Base-by-base conservation (phyloP, 2,113 vertebrate species). In the Vulpes ferrilata region DNA sequence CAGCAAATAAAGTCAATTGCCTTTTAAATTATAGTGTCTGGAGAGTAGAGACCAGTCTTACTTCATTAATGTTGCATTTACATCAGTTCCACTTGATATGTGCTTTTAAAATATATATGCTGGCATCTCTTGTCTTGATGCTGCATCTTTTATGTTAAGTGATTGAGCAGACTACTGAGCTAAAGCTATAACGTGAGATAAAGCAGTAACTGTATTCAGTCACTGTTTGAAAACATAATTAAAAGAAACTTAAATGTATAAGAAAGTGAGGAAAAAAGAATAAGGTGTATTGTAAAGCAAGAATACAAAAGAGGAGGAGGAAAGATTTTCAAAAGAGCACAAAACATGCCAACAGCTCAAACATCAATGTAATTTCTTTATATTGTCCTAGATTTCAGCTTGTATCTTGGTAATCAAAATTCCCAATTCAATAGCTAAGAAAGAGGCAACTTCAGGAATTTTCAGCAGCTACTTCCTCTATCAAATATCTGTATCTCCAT, bases 11-110 rank as follows among this genome's bases (percentile, higher is more conserved):
- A 96, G 86, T 96, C 64, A 92, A 81, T 87, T 84, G 35, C 55
- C n/a, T 73, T 97, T 95, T 87, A 81, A 98, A 90, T 93, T 53
- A 76, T 11, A 82, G 83, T 71, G 80, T 93, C 95, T 88, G 51
- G 90, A 85, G 79, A 88, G 55, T 1, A 57, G 11, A 93, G 89
- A 90, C 27, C 11, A 67, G 48, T 74, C 27, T 92, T 57, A 55
- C 82, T 96, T 92, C 87, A 87, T 10, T 76, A 57, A 97, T 65
- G 23, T 5, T 87, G 38, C 19, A 57, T 93, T 81, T 19, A 53
- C 32, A 92, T 93, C 35, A 74, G 32, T 81, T 91, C 82, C 27
- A 90, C 23, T 92, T 13, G n/a, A 7, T 60, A 55, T 2, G 0
- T 48, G 7, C 43, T 93, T 95, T 83, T 25, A 96, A 90, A 88